Evolutionary conservation across 2,113 vertebrate species (phyloP), one percentile per base, ranked within the genome.

Genomic region (Catagonus wagneri): DNA sequence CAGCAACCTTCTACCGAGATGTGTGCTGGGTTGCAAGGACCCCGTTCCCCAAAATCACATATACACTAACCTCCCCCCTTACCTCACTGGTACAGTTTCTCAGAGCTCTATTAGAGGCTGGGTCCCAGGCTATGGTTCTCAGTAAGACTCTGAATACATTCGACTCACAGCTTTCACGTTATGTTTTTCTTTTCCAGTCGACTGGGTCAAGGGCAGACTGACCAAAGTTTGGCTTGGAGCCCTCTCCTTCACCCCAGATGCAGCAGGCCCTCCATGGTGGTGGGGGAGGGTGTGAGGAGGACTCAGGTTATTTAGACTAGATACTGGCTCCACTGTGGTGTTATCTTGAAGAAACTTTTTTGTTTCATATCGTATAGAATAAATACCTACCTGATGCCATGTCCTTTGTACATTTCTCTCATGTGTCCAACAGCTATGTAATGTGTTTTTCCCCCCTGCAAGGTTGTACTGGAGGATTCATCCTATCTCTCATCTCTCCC

Each of bases 341-440:
- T 80, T 66, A 69, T 78, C 14, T 66, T 84, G 34, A 90, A 61
- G n/a, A 80, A 83, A 56, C 25, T 50, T 92, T 86, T 96, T 68
- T 83, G 54, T 74, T 88, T 60, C 79, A 61, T 60, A 11, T 61
- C 79, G 52, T 56, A 60, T 86, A 72, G 29, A 80, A 72, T 89
- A 52, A 74, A 81, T 72, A 36, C 36, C 39, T 93, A 76, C 56
- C 17, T 23, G 9, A 34, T 93, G 16, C 9, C 36, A 36, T 93
- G n/a, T 90, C 88, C 34, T 89, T 83, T 84, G 65, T 61, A 36
- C 56, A 81, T 80, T 93, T 85, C 27, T 93, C 25, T 87, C 23
- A 16, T 39, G 13, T 75, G 44, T 81, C n/a, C 54, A 89, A 54
- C 17, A 74, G n/a, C 68, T 95, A 81, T 14, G 75, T 39, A 90